Conservation (phyloP, 2,113 vertebrate genomes). For the Cnemophilus loriae region DNA sequence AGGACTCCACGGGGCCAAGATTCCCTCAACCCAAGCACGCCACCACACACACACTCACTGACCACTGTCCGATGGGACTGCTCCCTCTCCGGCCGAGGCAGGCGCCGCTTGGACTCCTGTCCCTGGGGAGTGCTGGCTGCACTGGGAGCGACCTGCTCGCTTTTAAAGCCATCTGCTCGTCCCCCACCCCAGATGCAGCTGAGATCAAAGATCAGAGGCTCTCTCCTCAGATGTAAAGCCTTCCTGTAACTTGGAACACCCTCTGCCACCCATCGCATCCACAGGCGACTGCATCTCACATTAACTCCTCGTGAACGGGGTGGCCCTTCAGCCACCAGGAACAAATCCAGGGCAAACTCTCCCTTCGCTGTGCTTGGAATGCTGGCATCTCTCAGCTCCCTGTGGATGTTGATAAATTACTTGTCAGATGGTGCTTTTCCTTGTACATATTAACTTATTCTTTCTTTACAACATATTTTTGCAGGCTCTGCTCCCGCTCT, state of each 20-base stretch:
- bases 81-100: neutral
- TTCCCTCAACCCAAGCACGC: neutral
- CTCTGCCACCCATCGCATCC: neutral
- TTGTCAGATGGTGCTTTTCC: neutral
- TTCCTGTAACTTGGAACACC: neutral
- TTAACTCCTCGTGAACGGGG: neutral
- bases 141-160: neutral
- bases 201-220: constrained; percentile 13
- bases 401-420: neutral
- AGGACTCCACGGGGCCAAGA: neutral
- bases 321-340: neutral
- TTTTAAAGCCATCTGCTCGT: constrained; percentile 5
- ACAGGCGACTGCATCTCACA: neutral
- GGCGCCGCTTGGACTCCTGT: fast-evolving
- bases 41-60: neutral
- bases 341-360: neutral
- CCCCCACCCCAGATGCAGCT: neutral
- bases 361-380: neutral
- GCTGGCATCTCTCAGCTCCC: neutral
- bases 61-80: neutral
- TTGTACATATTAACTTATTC: constrained; percentile 20
- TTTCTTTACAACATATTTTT: neutral
- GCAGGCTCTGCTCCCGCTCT: neutral
- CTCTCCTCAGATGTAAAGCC: neutral
- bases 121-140: fast-evolving